Base-by-base conservation (phyloP, 2,888 invertebrate genomes). In the Ectemnius continuus region DNA sequence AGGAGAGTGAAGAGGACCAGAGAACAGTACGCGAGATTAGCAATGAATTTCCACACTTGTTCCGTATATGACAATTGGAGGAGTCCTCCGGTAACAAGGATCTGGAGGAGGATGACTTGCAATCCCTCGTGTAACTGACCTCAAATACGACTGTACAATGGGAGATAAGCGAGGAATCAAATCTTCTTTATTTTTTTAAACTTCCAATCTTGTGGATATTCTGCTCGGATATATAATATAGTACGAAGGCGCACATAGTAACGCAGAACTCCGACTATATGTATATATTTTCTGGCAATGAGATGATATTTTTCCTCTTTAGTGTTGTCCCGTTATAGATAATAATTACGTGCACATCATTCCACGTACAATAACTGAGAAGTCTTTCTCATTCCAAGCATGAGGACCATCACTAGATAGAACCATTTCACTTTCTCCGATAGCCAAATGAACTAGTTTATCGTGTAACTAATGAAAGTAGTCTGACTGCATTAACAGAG, bases 11-110 rank as follows among this genome's bases (percentile, higher is more conserved):
- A 77, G 93, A 93, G 20, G 97, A 97, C 91, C 96, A 97, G 87
- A 93, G 94, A 76, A 92, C 96, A 60, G 96, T 97, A 14, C 93
- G 95, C 67, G 95, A 96, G 83, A 96, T 97, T 82, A 95, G 95
- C 79, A 96, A 96, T 90, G 96, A 97, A 91, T 97, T 96, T 92
- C 96, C 96, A 14, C 95, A 95, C 78, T 87, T 91, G 61, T 91
- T 92, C 74, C 91, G 91, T 64, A 89, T 89, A 86, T 89, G 90
- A 91, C 90, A 88, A 78, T 84, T 85, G 64, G 73, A 85, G 57
- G 78, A 78, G 59, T 79, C 87, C 86, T 87, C 88, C 77, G 80
- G 80, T 14, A 64, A 81, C 56, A 81, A 84, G 69, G 84, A 86
- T 52, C 84, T 85, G 75, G 87, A 88, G 62, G 90, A 90, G 70